Percentiles rank a stretch among this genome's conserved stretches.
These are phyloP conservation scores for Colostygia pectinataria DNA, from an alignment of 2,888 invertebrate genomes.

Conservation along the genomic window DNA sequence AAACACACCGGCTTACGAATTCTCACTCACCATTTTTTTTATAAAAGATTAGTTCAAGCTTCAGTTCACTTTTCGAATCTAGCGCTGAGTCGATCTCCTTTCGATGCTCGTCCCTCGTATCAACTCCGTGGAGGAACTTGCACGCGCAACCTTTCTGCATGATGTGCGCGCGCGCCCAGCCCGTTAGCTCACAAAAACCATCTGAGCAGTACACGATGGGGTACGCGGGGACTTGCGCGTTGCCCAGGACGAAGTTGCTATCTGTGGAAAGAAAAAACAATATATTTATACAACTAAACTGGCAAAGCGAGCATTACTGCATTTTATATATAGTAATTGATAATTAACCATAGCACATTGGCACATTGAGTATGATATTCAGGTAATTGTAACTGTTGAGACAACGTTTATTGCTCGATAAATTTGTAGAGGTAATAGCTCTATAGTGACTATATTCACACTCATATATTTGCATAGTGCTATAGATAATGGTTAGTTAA, in stretches of 20 bases:
- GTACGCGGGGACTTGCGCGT: conserved; percentile 95
- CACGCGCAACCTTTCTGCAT: conserved; percentile 98
- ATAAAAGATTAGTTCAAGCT: conserved; percentile 96
- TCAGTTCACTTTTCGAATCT: conserved; percentile 95
- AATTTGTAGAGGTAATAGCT: too few relatives aligned
- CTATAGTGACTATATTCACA: too few relatives aligned
- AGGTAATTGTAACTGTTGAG: too few relatives aligned
- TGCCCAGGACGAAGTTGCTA: conserved; percentile 97
- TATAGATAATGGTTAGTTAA: not conserved
- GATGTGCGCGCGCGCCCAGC: conserved; percentile 96
- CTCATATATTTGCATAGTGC: too few relatives aligned
- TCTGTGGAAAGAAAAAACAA: conserved; percentile 83
- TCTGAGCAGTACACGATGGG: conserved; percentile 98
- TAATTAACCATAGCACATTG: too few relatives aligned
- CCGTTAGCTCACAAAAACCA: conserved; percentile 97
- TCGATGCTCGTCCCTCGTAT: conserved; percentile 94
- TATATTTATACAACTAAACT: too few relatives aligned
- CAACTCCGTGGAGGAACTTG: conserved; percentile 96
- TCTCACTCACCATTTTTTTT: conserved; percentile 93
- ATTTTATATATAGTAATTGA: too few relatives aligned
- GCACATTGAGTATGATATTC: too few relatives aligned
- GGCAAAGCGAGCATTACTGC: too few relatives aligned
- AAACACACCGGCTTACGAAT: too few relatives aligned
- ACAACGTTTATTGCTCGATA: too few relatives aligned
- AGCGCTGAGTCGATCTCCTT: conserved; percentile 94